Percentiles rank a stretch among this genome's conserved stretches.
phyloP scores from a whole-genome alignment of 2,888 invertebrate species.

The Pyrrhosoma nymphula region DNA sequence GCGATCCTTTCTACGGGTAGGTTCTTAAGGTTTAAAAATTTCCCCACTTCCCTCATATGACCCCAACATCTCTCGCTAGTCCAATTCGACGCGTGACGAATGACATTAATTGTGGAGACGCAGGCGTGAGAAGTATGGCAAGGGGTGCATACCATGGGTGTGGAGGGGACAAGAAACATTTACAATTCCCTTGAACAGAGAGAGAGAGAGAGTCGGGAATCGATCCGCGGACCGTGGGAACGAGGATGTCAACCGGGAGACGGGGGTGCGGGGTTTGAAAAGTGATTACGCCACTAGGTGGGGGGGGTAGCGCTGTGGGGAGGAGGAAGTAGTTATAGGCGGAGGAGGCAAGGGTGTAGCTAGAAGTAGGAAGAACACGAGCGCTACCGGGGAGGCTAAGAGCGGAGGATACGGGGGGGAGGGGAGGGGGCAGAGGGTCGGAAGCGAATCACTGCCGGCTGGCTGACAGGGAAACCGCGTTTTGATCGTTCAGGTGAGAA shows the following conservation, averaged over 20 bases:
- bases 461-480: constrained; percentile 36
- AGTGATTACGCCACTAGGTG: neutral
- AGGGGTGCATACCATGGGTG: neutral
- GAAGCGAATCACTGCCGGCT: constrained; percentile 58
- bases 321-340: neutral
- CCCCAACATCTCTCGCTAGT: neutral
- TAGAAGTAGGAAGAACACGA: neutral
- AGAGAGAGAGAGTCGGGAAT: neutral
- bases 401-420: neutral
- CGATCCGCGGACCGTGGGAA: constrained; percentile 28
- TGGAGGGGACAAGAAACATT: neutral
- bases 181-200: neutral
- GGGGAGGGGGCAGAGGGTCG: constrained; percentile 48
- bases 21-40: no score
- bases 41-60: neutral
- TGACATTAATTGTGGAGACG: neutral
- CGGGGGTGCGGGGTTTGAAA: neutral
- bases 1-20: no score
- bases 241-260: neutral
- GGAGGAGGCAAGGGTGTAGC: neutral
- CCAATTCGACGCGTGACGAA: neutral
- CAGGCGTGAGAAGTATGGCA: neutral
- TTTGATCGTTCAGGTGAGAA: constrained; percentile 66
- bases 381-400: neutral
- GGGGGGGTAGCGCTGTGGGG: neutral